Evolutionary conservation across 2,888 invertebrate species (phyloP).

Genomic region (Saturnia pavonia): DNA sequence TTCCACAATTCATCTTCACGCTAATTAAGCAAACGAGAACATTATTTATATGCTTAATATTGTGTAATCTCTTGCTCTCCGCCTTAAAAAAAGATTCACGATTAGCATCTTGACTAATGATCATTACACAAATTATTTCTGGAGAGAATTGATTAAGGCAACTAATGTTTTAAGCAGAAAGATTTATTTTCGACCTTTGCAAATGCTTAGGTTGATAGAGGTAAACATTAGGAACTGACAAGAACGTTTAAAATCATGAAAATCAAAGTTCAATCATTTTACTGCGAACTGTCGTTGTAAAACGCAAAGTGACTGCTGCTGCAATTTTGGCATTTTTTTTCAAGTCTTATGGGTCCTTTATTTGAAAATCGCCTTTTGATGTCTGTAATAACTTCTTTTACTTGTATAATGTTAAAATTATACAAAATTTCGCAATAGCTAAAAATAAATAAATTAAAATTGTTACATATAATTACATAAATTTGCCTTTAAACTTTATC

Average conservation of each 20-base stretch:
- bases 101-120: slow-evolving; percentile 2
- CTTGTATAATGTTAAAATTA: not conserved
- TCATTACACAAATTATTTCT: not conserved
- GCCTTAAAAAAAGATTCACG: not conserved
- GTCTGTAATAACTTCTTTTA: too few relatives aligned
- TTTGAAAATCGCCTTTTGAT: not conserved
- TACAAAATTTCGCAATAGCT: too few relatives aligned
- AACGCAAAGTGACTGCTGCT: not conserved
- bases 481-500: too few relatives aligned
- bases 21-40: slow-evolving; percentile 7
- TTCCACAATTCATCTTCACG: slow-evolving; percentile 8
- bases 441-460: too few relatives aligned
- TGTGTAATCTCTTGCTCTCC: not conserved
- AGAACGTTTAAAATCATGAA: not conserved
- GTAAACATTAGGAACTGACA: not conserved
- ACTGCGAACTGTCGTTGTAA: not conserved
- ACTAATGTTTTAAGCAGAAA: not conserved
- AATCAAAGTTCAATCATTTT: not conserved
- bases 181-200: too few relatives aligned
- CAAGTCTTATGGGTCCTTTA: not conserved
- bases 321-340: not conserved
- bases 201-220: too few relatives aligned
- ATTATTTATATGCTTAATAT: slow-evolving; percentile 4
- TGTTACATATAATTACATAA: too few relatives aligned
- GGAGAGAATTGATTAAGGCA: not conserved